A percentile compares a stretch with the other conserved stretches of the same genome.
phyloP scores from a whole-genome alignment of 2,797 vertebrate genomes.

The Rhynchotus rufescens region DNA sequence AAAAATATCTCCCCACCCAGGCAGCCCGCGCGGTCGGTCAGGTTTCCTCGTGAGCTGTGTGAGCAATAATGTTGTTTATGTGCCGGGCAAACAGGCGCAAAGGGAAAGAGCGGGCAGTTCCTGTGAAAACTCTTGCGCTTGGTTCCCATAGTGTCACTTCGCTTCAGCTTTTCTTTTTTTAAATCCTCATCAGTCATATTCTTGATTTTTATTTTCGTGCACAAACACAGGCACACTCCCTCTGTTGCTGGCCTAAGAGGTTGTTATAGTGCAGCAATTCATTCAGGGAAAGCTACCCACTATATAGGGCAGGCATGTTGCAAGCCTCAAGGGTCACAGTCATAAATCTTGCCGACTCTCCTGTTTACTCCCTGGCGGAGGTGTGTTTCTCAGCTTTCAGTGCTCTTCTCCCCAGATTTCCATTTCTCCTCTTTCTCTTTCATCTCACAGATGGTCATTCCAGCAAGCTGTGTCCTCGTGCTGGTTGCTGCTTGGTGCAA shows the following conservation, averaged over 20 bases:
- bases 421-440: background rate
- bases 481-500: no score
- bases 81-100: conserved; percentile 10
- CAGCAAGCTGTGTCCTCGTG: background rate
- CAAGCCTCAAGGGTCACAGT: conserved; percentile 24
- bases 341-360: background rate
- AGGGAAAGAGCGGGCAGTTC: background rate
- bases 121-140: background rate
- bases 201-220: background rate
- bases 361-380: background rate
- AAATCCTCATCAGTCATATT: background rate
- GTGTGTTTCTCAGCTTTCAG: background rate
- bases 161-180: background rate
- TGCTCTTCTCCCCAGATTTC: background rate
- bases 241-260: background rate
- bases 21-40: background rate
- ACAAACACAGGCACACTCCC: background rate
- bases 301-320: accelerated
- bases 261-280: background rate
- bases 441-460: background rate
- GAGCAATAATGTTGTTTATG: conserved; percentile 13
- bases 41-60: background rate
- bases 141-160: background rate
- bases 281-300: background rate
- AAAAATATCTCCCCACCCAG: conserved; percentile 23